These are phyloP conservation scores for Plecotus auritus DNA, from an alignment of 2,113 vertebrate species.

Conservation along the genomic window DNA sequence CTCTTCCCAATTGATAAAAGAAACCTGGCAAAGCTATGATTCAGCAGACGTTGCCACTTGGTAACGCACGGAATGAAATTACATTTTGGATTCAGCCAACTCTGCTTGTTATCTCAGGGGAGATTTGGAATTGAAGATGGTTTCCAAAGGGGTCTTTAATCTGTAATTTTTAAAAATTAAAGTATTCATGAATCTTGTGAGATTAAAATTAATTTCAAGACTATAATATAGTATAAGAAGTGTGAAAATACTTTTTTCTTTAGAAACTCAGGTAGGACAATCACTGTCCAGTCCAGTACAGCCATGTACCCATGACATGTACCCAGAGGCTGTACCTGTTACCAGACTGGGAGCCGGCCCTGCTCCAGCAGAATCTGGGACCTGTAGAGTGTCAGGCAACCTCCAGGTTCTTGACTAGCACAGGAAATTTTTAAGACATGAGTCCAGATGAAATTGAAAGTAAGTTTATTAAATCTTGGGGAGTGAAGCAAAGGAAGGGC, in stretches of 20 bases:
- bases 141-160: background rate
- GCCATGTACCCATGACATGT: background rate
- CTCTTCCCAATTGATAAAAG: background rate
- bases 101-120: background rate
- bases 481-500: background rate
- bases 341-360: background rate
- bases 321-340: background rate
- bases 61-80: background rate
- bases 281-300: background rate
- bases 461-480: background rate
- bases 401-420: background rate
- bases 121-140: background rate
- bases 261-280: background rate
- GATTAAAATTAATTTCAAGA: conserved; percentile 41
- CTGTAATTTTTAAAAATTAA: background rate
- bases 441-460: background rate
- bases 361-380: background rate
- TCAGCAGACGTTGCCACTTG: background rate
- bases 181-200: background rate
- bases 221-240: background rate
- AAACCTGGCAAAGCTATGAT: background rate
- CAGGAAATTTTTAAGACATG: background rate
- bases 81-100: background rate
- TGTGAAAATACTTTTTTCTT: conserved; percentile 3
- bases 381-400: background rate